Evolutionary conservation across 30 jellyfish, hydroid and myxozoan species (phyloP), one percentile per base, ranked within the genome.

Genomic region (Aurelia sp.): DNA sequence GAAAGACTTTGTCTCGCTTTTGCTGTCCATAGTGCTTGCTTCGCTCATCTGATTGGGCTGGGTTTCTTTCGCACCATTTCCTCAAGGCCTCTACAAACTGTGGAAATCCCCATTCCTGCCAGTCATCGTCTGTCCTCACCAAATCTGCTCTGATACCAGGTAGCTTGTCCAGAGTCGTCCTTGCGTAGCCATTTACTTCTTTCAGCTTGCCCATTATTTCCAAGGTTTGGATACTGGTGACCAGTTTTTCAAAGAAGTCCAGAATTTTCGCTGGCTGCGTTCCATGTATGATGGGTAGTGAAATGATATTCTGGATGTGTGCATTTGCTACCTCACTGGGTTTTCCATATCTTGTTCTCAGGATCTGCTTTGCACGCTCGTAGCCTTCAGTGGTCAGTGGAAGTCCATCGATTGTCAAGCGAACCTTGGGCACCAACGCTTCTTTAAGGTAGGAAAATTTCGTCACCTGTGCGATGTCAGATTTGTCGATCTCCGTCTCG

Each of bases 21-120:
- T 47, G 85, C 33, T 71, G 13, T n/a, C 18, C 57, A 10, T 67
- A 58, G 59, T 67, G 75, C 35, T 27, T 27, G 33, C 33, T 27
- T 27, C 33, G 33, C 2, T 27, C 33, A 27, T 27, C 33, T 27
- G 63, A 21, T 19, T 13, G 62, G 4, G 52, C 51, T 33, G 94
- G 91, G 82, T 90, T 90, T 75, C 97, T 74, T 69, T 74, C 97
- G 11, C 91, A 69, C 95, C 91, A 82, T 76, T 70, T 67, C 16
- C 86, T 33, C 67, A 83, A 21, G 19, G 97, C 81, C 61, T 80
- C 92, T 40, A 80, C 48, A 0, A 88, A 89, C 21, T 88, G 89
- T 20, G 81, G 18, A 61, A 80, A 89, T n/a, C 59, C 61, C 97
- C 90, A 89, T 13, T 63, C 81, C 33, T 81, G 85, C 97, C 97